These are phyloP conservation scores for Zapornia atra DNA, from an alignment of 2,113 vertebrate genomes.

Conservation along the genomic window DNA sequence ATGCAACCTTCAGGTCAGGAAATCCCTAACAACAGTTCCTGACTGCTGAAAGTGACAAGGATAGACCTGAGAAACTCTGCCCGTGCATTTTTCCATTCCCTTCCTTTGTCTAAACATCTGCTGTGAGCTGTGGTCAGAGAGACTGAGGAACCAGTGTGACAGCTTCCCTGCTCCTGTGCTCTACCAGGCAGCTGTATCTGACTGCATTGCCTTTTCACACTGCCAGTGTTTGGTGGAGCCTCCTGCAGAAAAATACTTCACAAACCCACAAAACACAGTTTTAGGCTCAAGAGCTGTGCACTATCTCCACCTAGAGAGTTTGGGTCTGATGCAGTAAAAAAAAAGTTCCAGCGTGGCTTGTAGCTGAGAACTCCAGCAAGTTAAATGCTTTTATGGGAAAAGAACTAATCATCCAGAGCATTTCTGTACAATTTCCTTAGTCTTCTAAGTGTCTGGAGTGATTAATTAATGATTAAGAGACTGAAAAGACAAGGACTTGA, in stretches of 20 bases:
- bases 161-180: neutral
- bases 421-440: neutral
- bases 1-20: neutral
- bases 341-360: neutral
- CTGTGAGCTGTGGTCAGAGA: neutral
- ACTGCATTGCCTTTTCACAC: neutral
- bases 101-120: neutral
- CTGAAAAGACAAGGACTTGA: neutral
- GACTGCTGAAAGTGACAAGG: neutral
- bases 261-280: neutral
- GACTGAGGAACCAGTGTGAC: neutral
- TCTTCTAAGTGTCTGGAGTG: neutral
- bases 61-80: neutral
- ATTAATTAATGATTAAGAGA: constrained; percentile 35
- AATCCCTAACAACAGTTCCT: neutral
- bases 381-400: neutral
- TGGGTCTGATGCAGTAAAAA: neutral
- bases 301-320: constrained; percentile 40
- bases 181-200: neutral
- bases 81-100: neutral
- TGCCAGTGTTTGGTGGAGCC: neutral
- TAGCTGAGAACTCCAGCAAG: neutral
- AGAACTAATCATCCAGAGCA: neutral
- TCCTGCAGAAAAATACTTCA: neutral
- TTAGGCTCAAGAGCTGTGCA: neutral